A percentile compares a stretch with the other conserved stretches of the same genome.
phyloP scores from a whole-genome alignment of 2,797 vertebrate species.

The Heliangelus exortis region DNA sequence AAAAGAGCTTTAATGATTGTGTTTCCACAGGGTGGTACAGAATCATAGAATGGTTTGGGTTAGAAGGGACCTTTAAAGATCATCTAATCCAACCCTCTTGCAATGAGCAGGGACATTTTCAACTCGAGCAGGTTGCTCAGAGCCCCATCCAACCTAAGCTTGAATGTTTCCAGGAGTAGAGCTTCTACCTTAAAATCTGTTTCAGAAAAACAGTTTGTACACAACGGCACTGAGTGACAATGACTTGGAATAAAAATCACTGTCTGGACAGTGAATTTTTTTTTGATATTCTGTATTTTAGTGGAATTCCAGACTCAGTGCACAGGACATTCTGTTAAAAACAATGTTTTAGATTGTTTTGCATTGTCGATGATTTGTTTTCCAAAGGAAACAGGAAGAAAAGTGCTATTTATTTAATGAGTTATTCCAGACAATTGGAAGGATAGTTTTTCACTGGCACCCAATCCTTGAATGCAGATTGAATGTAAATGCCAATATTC shows the following conservation, averaged over 20 bases:
- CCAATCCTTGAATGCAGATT: neutral
- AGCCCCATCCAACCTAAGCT: too few relatives aligned
- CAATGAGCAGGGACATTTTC: too few relatives aligned
- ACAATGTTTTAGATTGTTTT: neutral
- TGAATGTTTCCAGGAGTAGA: too few relatives aligned
- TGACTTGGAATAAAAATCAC: neutral
- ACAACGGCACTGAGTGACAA: neutral
- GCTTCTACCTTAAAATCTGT: neutral
- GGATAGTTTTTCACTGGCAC: constrained; percentile 6
- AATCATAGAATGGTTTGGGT: too few relatives aligned
- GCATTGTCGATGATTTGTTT: neutral
- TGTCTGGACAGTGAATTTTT: neutral
- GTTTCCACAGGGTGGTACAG: neutral
- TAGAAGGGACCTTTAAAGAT: too few relatives aligned
- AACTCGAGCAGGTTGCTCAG: too few relatives aligned
- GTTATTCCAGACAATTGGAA: neutral
- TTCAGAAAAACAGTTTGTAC: neutral
- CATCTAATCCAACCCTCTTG: too few relatives aligned
- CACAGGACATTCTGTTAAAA: neutral
- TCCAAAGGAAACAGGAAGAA: constrained; percentile 37
- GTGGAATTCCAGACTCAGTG: neutral
- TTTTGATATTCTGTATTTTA: neutral
- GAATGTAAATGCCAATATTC: neutral
- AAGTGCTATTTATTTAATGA: constrained; percentile 1
- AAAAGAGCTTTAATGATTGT: neutral